Evolutionary conservation across 2,888 invertebrate genomes (phyloP).

Genomic region (Blastobasis lacticolella): DNA sequence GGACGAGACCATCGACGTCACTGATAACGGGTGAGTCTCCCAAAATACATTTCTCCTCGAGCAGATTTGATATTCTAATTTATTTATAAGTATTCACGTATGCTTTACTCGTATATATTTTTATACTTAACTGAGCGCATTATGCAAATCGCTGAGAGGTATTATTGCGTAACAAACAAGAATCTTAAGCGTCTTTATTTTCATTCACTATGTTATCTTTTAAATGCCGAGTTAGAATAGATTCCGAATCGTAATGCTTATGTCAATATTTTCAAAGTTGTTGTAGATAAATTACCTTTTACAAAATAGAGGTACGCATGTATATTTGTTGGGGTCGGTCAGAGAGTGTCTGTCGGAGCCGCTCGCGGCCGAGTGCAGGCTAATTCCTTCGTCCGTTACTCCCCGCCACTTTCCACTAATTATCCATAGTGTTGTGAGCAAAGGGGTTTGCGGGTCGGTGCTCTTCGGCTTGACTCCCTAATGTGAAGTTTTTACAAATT

Average conservation of each 20-base stretch:
- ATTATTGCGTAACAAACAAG: not conserved
- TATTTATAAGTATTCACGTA: too few species aligned
- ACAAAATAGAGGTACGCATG: not conserved
- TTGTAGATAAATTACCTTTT: too few species aligned
- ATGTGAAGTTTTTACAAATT: not conserved
- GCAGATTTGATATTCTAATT: too few species aligned
- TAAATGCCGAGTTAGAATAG: too few species aligned
- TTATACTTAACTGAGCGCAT: too few species aligned
- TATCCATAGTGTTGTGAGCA: conserved; percentile 40
- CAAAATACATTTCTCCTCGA: not conserved
- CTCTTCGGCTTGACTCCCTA: conserved; percentile 25
- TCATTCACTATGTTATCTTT: too few species aligned
- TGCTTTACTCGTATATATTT: too few species aligned
- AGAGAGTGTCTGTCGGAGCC: conserved; percentile 7
- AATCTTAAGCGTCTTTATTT: not conserved
- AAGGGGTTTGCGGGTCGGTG: conserved; percentile 40
- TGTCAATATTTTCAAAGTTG: too few species aligned
- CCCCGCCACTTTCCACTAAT: conserved; percentile 36
- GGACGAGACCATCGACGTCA: conserved; percentile 73
- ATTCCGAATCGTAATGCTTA: too few species aligned
- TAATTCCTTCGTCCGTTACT: conserved; percentile 32
- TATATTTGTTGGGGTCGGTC: not conserved
- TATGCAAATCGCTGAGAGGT: too few species aligned
- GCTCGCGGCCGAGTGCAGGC: conserved; percentile 26
- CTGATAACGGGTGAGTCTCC: conserved; percentile 56